phyloP scores from a whole-genome alignment of 2,888 invertebrate species.

The Acleris laterana region DNA sequence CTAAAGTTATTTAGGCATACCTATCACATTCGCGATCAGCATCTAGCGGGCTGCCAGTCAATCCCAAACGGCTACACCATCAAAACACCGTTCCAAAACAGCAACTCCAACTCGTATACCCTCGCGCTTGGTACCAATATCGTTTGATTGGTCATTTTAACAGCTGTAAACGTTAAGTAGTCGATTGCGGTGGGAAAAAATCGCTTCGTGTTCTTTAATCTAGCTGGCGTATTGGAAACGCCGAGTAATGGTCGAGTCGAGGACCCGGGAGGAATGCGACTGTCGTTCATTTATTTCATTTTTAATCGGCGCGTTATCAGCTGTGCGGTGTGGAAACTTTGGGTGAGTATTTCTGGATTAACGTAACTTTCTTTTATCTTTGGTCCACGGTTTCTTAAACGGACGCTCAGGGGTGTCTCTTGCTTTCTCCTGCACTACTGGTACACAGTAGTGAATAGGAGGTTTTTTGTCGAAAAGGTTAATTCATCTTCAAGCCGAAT shows the following conservation, averaged over 20 bases:
- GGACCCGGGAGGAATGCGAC: conserved; percentile 49
- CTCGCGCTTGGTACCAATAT: conserved; percentile 30
- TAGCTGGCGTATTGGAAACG: conserved; percentile 30
- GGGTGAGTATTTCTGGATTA: conserved; percentile 1
- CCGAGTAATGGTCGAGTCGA: conserved; percentile 41
- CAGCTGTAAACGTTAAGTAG: conserved; percentile 36
- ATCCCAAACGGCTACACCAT: conserved; percentile 18
- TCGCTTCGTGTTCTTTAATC: conserved; percentile 36
- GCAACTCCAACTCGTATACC: neutral
- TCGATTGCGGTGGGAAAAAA: conserved; percentile 43
- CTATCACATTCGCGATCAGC: conserved; percentile 36
- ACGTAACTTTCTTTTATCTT: no score
- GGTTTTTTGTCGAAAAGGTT: no score
- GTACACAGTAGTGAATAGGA: no score
- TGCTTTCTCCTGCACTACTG: no score
- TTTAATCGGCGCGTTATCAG: conserved; percentile 35
- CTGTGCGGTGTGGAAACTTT: conserved; percentile 3
- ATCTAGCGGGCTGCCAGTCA: conserved; percentile 37
- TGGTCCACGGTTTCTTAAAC: no score
- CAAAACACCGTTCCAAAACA: neutral
- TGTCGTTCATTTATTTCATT: conserved; percentile 35
- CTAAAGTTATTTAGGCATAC: neutral
- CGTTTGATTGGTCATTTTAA: conserved; percentile 7
- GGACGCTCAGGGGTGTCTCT: no score
- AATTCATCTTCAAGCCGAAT: no score